Percentiles rank a stretch among this genome's conserved stretches.
Evolutionary conservation across 2,797 vertebrate species (phyloP).

Genomic region (Propithecus perrieri): DNA sequence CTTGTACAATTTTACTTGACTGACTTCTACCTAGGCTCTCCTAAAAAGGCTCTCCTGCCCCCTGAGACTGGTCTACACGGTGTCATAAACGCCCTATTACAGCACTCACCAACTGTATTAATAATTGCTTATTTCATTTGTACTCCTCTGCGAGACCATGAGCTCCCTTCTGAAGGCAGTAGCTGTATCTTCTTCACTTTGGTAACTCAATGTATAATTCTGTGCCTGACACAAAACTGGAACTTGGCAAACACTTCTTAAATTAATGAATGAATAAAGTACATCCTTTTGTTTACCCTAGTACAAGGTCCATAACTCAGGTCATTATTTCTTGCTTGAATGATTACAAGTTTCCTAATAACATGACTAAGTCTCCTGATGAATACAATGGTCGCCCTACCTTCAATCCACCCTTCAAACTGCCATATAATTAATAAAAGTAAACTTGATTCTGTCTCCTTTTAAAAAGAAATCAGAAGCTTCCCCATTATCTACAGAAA

Average conservation of each 20-base stretch:
- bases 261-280: not conserved
- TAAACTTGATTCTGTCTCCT: not conserved
- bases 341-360: constrained; percentile 9
- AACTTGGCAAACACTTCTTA: constrained; percentile 27
- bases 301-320: not conserved
- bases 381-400: not conserved
- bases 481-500: not conserved
- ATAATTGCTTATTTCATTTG: not conserved
- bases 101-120: not conserved
- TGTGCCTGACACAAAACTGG: not conserved
- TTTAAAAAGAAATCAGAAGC: not conserved
- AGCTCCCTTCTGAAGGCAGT: not conserved
- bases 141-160: not conserved
- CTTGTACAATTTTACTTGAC: not conserved
- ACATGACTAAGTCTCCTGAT: not conserved
- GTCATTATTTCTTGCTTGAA: constrained; percentile 17
- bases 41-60: not conserved
- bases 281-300: not conserved
- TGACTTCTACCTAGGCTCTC: not conserved
- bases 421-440: not conserved
- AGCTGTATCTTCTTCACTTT: not conserved
- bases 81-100: not conserved
- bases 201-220: not conserved
- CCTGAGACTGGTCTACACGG: not conserved
- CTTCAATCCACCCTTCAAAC: not conserved